Evolutionary conservation across 1,140 invertebrate species (phyloP).

Genomic region (Ganaspis sp.): DNA sequence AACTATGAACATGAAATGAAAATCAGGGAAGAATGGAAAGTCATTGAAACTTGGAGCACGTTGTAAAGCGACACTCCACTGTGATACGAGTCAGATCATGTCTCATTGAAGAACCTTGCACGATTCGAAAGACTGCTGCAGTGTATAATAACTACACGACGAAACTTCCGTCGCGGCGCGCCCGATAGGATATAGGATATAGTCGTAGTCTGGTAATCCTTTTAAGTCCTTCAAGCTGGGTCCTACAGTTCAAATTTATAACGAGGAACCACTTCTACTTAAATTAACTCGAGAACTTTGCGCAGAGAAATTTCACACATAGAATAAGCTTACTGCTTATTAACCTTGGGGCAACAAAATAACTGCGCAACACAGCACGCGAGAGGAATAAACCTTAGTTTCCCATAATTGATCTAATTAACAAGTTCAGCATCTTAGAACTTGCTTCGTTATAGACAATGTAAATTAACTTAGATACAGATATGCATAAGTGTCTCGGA

Average conservation of each 20-base stretch:
- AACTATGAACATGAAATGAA: not conserved
- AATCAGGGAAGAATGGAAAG: constrained; percentile 8
- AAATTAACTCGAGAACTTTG: constrained; percentile 22
- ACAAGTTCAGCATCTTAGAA: constrained; percentile 15
- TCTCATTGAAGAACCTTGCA: constrained; percentile 21
- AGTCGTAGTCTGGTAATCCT: not conserved
- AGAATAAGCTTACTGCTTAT: constrained; percentile 22
- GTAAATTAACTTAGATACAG: constrained; percentile 10
- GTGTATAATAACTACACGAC: not conserved
- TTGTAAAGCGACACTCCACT: constrained; percentile 13
- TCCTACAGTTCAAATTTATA: constrained; percentile 5
- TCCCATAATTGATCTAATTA: constrained; percentile 29
- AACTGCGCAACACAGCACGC: not conserved
- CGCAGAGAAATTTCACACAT: constrained; percentile 15
- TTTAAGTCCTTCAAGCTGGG: constrained; percentile 18
- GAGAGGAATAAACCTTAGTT: constrained; percentile 14
- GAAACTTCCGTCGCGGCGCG: not conserved
- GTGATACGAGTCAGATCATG: not conserved
- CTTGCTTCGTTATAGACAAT: constrained; percentile 7
- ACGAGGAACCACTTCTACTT: constrained; percentile 24
- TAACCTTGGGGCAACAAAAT: constrained; percentile 18
- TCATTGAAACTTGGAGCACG: constrained; percentile 6
- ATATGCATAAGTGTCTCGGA: not conserved
- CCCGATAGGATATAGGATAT: not conserved
- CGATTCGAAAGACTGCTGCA: not conserved